Conservation (phyloP, 2,113 vertebrate genomes). For the Crotophaga sulcirostris region DNA sequence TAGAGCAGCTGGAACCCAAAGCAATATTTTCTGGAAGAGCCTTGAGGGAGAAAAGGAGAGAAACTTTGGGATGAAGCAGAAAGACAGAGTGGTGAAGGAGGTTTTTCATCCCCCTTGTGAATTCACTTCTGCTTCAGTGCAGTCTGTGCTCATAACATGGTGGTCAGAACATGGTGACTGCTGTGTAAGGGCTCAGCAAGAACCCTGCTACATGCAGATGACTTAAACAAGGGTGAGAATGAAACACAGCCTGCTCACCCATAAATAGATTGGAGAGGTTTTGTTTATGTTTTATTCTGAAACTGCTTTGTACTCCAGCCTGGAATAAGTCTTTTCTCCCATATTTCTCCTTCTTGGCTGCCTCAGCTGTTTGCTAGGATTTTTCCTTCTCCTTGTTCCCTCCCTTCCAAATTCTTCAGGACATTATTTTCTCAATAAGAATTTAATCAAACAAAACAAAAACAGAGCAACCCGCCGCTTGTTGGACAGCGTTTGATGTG, state of each 20-base stretch:
- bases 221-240: constrained; percentile 47
- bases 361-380: constrained; percentile 51
- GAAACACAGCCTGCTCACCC: constrained; percentile 8
- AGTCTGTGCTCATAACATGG: not conserved
- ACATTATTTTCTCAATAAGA: constrained; percentile 61
- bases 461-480: constrained; percentile 36
- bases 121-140: not conserved
- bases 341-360: constrained; percentile 39
- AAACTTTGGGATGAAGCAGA: not conserved
- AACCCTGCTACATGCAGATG: not conserved
- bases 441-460: constrained; percentile 69
- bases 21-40: not conserved
- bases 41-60: not conserved
- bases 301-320: constrained; percentile 46
- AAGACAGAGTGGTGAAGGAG: not conserved
- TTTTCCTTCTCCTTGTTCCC: constrained; percentile 39
- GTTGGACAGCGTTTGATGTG: constrained; percentile 65
- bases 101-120: not conserved
- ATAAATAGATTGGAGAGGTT: constrained; percentile 22
- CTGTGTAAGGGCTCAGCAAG: constrained; percentile 15
- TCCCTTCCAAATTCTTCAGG: constrained; percentile 40
- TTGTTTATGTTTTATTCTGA: constrained; percentile 35
- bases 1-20: constrained; percentile 13
- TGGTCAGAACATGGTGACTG: not conserved
- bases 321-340: constrained; percentile 40